Evolutionary conservation across 2,113 vertebrate genomes (phyloP), one percentile per base, ranked within the genome.

Genomic region (Syrmaticus mikado): DNA sequence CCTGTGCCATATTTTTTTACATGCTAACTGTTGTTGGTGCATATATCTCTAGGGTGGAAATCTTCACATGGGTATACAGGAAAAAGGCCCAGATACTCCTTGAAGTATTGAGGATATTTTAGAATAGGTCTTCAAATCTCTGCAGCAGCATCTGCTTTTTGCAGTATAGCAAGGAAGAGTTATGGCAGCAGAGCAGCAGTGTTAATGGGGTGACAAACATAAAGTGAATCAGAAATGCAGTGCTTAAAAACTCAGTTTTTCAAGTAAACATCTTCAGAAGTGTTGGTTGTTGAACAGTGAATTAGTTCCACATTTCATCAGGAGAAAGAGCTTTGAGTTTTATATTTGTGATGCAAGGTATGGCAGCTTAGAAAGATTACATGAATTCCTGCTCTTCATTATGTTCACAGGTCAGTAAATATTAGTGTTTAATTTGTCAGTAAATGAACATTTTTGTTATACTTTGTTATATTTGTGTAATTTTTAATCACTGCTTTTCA

Each of bases 401-500:
- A 62, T 66, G 87, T 88, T 81, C 81, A 78, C 64, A 16, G 80
- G 78, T 92, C 68, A 66, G 75, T 93, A 89, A 93, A 38, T 85
- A 67, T 34, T 90, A 95, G 71, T 70, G 64, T 89, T 90, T 82
- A 76, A 93, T 91, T 85, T 92, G 64, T 95, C 55, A 66, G 67
- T 78, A 77, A 57, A 40, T 92, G 68, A 93, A 78, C 77, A 6
- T 38, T 28, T 53, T 30, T 53, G 27, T 30, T 25, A 25, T 25
- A 25, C 81, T 93, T 93, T 92, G 36, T 81, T 85, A 28, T 85
- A 81, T 96, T 97, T 96, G 94, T 94, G 88, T 64, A 72, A 60
- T 93, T 97, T 97, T 97, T 97, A 97, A 96, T 95, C 96, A 90
- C 83, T 96, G 74, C 74, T 96, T 66, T 75, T 93, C 94, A 95